These are phyloP conservation scores for Gobio occitaniae DNA, from an alignment of 2,797 vertebrate genomes.

Conservation along the genomic window DNA sequence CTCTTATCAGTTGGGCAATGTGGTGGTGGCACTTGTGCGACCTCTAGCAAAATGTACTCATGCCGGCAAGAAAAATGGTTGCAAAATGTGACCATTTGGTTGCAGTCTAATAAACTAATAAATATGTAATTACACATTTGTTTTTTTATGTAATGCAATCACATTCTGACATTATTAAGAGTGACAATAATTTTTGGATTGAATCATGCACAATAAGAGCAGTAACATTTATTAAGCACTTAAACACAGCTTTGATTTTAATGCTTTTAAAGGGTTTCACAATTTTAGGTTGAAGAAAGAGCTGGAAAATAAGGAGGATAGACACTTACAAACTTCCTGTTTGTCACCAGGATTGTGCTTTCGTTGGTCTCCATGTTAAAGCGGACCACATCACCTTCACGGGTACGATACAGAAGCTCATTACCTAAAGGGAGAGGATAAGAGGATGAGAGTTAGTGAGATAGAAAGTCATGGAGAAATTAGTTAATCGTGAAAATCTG, in stretches of 20 bases:
- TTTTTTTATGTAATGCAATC: neutral
- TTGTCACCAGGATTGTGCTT: conserved; percentile 88
- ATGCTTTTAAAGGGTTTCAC: neutral
- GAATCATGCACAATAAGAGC: neutral
- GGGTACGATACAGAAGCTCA: conserved; percentile 91
- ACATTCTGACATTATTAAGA: neutral
- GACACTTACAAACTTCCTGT: conserved; percentile 95
- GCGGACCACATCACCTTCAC: conserved; percentile 87
- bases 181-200: neutral
- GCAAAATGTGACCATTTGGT: too few relatives aligned
- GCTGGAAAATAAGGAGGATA: neutral
- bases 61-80: too few relatives aligned
- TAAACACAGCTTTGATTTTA: neutral
- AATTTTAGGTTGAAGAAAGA: neutral
- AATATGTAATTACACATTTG: neutral
- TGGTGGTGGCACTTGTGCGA: too few relatives aligned
- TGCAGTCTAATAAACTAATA: neutral
- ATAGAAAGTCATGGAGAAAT: neutral
- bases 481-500: neutral
- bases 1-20: too few relatives aligned
- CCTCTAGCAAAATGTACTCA: too few relatives aligned
- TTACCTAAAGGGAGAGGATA: conserved; percentile 76
- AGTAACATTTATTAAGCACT: neutral
- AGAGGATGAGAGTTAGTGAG: conserved; percentile 5
- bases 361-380: conserved; percentile 86